Conservation (phyloP, 2,113 vertebrate species). For the Gnathonemus longibarbis region DNA sequence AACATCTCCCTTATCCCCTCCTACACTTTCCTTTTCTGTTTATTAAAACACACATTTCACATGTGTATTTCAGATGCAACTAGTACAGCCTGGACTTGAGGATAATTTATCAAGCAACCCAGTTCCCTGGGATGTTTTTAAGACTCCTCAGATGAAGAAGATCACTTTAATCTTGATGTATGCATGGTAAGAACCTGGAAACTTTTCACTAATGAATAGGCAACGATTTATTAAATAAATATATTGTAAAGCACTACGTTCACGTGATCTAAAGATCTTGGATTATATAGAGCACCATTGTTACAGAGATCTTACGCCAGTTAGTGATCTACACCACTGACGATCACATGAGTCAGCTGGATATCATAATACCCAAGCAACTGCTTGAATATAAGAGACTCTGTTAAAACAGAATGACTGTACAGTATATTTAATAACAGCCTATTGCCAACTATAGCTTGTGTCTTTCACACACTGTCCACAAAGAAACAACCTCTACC, state of each 20-base stretch:
- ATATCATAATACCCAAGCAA: neutral
- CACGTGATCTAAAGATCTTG: neutral
- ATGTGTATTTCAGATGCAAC: slow-evolving; percentile 5
- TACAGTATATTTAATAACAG: neutral
- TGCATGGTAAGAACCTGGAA: slow-evolving; percentile 59
- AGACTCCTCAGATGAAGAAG: slow-evolving; percentile 66
- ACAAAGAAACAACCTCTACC: neutral
- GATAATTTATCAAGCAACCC: slow-evolving; percentile 53
- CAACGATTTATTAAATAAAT: neutral
- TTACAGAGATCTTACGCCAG: neutral
- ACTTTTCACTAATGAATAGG: neutral
- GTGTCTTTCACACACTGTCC: neutral
- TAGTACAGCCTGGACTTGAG: slow-evolving; percentile 21
- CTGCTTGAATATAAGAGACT: neutral
- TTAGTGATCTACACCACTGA: neutral
- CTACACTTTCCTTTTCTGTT: neutral
- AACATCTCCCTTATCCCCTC: neutral
- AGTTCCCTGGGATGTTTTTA: slow-evolving; percentile 62
- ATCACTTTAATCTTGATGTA: slow-evolving; percentile 70
- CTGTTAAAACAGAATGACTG: neutral
- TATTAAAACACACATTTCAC: neutral
- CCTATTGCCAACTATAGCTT: neutral
- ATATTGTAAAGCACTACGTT: neutral
- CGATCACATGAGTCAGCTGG: neutral
- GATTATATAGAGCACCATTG: neutral